Base-by-base conservation (phyloP, 1,140 invertebrate genomes). In the Medauroidea extradentata region DNA sequence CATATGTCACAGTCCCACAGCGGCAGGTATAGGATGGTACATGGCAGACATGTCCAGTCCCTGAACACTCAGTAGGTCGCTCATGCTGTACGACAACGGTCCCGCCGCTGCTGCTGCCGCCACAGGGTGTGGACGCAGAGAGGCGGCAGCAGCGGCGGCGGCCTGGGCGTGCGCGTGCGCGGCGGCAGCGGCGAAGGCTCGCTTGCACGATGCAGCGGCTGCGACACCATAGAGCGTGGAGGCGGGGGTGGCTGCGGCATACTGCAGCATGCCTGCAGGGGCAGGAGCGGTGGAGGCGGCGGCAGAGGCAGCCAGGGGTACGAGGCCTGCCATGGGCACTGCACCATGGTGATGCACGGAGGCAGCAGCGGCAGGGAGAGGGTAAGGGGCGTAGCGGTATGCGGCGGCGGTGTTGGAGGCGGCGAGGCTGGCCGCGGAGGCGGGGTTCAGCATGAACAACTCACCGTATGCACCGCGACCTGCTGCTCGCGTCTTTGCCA, bases 401-500 rank as follows among this genome's bases (percentile, higher is more conserved):
- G 73, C 73, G 24, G 75, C 72, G 8, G 71, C 62, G 9, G 54
- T 23, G 21, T 14, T 44, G 41, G 68, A 52, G 18, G 43, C 61
- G 48, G 74, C 71, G 34, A 71, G 72, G 74, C 77, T 73, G 44
- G 72, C 72, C 64, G 67, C 65, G 14, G 60, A 65, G 64, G 75
- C 78, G 73, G 78, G 76, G 78, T 84, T 84, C 81, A 89, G 86
- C 83, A 90, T 87, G 84, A 91, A 84, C 82, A 91, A 93, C 91
- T 94, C 91, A 95, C 92, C 91, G 85, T 94, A 95, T 79, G 90
- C 88, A 75, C 91, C 90, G 76, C 91, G 87, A 67, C 90, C 90
- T 65, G 91, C 90, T 68, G 91, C 91, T 75, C 92, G 86, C 76
- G 91, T 94, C 84, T 94, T 94, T 69, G 91, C 92, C 80, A 93